phyloP scores from a whole-genome alignment of 2,888 invertebrate genomes.

The Sinodicranocentrus sp. region DNA sequence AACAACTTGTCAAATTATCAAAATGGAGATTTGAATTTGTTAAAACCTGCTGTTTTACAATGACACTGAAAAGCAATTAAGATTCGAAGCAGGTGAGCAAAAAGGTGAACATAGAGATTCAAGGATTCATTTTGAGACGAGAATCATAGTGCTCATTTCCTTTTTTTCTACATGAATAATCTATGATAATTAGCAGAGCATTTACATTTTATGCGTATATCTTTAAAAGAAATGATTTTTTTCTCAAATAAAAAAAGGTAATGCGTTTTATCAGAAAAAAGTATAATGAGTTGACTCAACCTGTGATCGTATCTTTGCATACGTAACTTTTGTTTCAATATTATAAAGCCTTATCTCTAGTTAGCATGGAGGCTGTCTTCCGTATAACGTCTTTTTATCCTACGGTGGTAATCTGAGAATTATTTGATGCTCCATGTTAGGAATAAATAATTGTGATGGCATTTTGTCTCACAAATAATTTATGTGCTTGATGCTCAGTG shows the following conservation, averaged over 20 bases:
- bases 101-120: not conserved
- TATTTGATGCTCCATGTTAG: constrained; percentile 50
- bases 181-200: constrained; percentile 56
- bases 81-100: constrained; percentile 19
- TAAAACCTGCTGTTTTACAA: constrained; percentile 4
- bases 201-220: constrained; percentile 19
- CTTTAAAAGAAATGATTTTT: too few species aligned
- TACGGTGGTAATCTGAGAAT: constrained; percentile 39
- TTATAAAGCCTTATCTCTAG: too few species aligned
- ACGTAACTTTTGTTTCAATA: too few species aligned
- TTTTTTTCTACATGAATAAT: constrained; percentile 43
- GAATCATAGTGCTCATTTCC: too few species aligned
- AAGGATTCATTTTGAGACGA: not conserved
- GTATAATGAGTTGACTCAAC: too few species aligned
- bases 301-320: too few species aligned
- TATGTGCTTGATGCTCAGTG: constrained; percentile 53
- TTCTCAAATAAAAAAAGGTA: too few species aligned
- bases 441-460: constrained; percentile 60
- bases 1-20: constrained; percentile 17
- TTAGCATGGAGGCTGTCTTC: too few species aligned
- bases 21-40: not conserved
- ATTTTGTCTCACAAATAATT: constrained; percentile 56
- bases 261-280: too few species aligned
- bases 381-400: too few species aligned
- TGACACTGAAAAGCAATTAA: constrained; percentile 50